Conservation (phyloP, 2,797 vertebrate genomes). For the Rhinophrynus dorsalis region DNA sequence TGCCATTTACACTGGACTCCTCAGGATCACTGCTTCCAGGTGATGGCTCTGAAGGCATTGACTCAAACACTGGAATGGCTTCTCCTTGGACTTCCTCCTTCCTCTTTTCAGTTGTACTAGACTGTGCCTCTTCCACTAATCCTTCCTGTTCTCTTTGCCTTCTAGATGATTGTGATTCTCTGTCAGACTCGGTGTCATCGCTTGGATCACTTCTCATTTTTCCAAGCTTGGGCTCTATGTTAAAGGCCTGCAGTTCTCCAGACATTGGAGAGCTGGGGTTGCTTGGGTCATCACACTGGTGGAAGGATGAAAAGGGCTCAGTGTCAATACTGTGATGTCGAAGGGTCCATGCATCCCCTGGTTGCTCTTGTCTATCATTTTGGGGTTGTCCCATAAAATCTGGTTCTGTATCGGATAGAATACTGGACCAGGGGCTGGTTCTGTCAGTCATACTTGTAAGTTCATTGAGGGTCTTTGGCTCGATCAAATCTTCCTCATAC, state of each 20-base stretch:
- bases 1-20: fast-evolving
- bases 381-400: slow-evolving; percentile 56
- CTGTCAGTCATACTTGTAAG: slow-evolving; percentile 82
- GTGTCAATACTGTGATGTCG: not conserved
- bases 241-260: fast-evolving
- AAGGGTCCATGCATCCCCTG: fast-evolving
- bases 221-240: not conserved
- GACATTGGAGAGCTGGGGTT: fast-evolving
- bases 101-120: not conserved
- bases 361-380: slow-evolving; percentile 42
- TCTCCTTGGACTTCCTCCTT: not conserved
- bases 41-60: not conserved
- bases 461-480: slow-evolving; percentile 86
- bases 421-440: slow-evolving; percentile 93
- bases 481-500: slow-evolving; percentile 85
- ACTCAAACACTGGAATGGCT: fast-evolving
- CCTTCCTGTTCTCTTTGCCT: fast-evolving
- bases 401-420: slow-evolving; percentile 76
- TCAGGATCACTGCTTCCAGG: fast-evolving
- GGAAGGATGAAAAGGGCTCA: slow-evolving; percentile 9
- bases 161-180: fast-evolving
- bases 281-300: slow-evolving; percentile 10
- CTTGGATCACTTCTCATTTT: not conserved
- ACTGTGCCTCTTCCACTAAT: not conserved
- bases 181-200: fast-evolving